phyloP scores from a whole-genome alignment of 2,888 invertebrate species.

The Leucoma salicis region DNA sequence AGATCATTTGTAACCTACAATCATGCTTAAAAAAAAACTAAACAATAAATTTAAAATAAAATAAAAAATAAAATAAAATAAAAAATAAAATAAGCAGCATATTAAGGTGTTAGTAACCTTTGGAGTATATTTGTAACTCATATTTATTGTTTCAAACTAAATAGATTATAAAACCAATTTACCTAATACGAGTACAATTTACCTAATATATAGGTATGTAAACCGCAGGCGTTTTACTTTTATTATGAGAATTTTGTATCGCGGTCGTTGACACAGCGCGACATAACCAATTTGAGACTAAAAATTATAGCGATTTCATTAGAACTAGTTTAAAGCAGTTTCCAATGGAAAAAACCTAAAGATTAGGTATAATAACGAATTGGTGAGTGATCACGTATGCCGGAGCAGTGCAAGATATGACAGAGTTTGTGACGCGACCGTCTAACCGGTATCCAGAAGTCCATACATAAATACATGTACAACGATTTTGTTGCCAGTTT shows the following conservation, averaged over 20 bases:
- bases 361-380: conserved; percentile 19
- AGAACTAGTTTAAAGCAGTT: conserved; percentile 24
- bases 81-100: too few relatives aligned
- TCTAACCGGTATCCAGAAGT: conserved; percentile 39
- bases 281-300: conserved; percentile 1
- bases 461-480: conserved; percentile 52
- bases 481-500: conserved; percentile 43
- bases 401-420: conserved; percentile 7
- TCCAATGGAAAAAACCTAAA: conserved; percentile 34
- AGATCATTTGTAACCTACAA: too few relatives aligned
- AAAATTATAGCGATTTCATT: conserved; percentile 10
- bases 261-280: conserved; percentile 7
- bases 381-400: conserved; percentile 29
- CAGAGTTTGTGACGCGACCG: conserved; percentile 19
- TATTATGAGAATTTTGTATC: background rate
- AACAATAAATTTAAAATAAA: too few relatives aligned
- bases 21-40: too few relatives aligned
- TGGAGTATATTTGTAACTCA: too few relatives aligned
- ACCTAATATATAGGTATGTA: too few relatives aligned
- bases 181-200: background rate
- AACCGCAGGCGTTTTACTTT: conserved; percentile 1
- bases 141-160: too few relatives aligned
- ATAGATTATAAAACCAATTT: too few relatives aligned
- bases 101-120: too few relatives aligned
- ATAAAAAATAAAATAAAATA: too few relatives aligned